A percentile compares a stretch with the other conserved stretches of the same genome.
These are phyloP conservation scores for Ceramica pisi DNA, from an alignment of 2,888 invertebrate genomes.

Conservation along the genomic window DNA sequence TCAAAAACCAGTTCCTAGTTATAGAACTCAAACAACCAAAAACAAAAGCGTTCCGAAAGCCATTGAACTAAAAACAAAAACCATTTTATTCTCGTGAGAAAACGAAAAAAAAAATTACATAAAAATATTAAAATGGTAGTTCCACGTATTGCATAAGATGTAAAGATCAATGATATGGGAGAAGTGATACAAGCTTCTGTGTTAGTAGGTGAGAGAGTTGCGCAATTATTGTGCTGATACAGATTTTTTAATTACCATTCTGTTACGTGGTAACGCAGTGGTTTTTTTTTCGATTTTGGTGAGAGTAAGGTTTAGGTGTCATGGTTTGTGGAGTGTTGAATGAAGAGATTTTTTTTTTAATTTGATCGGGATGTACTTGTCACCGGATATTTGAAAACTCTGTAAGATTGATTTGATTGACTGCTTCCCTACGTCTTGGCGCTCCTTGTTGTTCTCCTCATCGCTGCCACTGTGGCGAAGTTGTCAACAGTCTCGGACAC, in stretches of 20 bases:
- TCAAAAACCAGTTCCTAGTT: conserved; percentile 7
- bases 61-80: conserved; percentile 19
- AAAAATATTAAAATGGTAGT: conserved; percentile 47
- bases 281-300: neutral
- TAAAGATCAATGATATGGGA: conserved; percentile 59
- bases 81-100: conserved; percentile 43
- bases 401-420: too few species aligned
- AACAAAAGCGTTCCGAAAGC: conserved; percentile 18
- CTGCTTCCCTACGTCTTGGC: too few species aligned
- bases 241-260: conserved; percentile 51
- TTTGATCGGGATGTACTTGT: too few species aligned
- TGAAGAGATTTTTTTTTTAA: too few species aligned
- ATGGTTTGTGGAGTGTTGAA: neutral
- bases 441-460: too few species aligned
- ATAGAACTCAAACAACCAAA: neutral
- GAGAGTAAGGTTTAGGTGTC: neutral
- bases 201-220: conserved; percentile 76
- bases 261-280: conserved; percentile 35
- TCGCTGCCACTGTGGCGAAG: too few species aligned
- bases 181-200: conserved; percentile 68
- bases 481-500: too few species aligned
- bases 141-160: conserved; percentile 59
- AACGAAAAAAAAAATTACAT: conserved; percentile 31
- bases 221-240: conserved; percentile 60
- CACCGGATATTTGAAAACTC: too few species aligned